Percentiles rank a stretch among this genome's conserved stretches.
Conservation (phyloP, 2,797 vertebrate species). For the Loriculus beryllinus region DNA sequence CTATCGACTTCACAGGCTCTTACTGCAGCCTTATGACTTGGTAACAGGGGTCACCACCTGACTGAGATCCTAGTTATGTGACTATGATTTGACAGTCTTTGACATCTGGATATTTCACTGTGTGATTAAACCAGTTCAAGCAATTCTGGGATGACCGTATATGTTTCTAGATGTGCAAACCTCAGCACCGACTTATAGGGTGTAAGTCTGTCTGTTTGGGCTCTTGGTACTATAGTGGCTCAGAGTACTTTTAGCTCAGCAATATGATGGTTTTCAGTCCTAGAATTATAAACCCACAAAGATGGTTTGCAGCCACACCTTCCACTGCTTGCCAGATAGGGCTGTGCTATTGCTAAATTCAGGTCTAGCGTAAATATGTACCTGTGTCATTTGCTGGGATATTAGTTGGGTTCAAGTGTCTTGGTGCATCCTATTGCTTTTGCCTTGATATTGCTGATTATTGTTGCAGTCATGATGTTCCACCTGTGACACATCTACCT, state of each 20-base stretch:
- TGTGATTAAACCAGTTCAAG: not conserved
- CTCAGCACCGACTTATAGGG: not conserved
- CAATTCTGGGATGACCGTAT: not conserved
- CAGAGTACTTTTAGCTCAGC: not conserved
- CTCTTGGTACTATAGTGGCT: not conserved
- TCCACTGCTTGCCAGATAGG: not conserved
- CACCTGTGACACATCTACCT: not conserved
- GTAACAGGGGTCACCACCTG: not conserved
- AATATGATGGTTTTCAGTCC: not conserved
- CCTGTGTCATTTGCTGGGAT: not conserved
- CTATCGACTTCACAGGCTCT: conserved; percentile 6
- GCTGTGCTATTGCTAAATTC: not conserved
- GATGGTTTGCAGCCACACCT: rapidly evolving
- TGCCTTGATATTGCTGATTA: not conserved
- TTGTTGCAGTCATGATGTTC: not conserved
- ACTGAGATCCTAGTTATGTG: not conserved
- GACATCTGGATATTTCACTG: not conserved
- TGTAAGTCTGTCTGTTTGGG: not conserved
- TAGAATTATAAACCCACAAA: not conserved
- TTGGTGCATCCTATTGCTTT: not conserved
- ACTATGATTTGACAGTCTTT: not conserved
- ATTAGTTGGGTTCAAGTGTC: not conserved
- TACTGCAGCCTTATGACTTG: not conserved
- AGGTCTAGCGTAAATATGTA: not conserved
- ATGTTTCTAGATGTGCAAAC: not conserved